phyloP scores from a whole-genome alignment of 2,113 vertebrate genomes.

The Aptenodytes forsteri region DNA sequence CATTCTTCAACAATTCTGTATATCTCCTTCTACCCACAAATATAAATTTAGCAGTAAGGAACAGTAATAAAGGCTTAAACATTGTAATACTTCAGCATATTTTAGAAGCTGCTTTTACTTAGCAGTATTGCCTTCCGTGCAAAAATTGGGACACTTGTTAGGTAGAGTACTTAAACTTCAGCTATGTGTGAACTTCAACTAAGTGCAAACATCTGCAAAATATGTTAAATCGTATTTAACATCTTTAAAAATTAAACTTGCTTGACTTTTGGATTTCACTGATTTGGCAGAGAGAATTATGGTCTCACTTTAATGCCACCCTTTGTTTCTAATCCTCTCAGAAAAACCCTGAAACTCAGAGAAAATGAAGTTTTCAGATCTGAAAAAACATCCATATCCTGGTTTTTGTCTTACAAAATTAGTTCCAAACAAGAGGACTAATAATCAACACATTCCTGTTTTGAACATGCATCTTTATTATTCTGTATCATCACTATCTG shows the following conservation, averaged over 20 bases:
- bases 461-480: not conserved
- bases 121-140: not conserved
- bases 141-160: not conserved
- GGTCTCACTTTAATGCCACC: not conserved
- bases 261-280: not conserved
- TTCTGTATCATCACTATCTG: rapidly evolving
- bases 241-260: not conserved
- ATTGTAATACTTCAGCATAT: not conserved
- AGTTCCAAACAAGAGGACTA: not conserved
- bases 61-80: not conserved
- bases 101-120: not conserved
- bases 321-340: not conserved
- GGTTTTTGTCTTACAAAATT: not conserved
- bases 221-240: not conserved
- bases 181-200: not conserved
- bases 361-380: not conserved
- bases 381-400: not conserved
- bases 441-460: not conserved
- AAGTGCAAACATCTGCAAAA: not conserved
- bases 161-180: not conserved
- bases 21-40: not conserved
- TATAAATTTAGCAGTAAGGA: not conserved
- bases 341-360: not conserved
- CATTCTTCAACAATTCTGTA: not conserved
- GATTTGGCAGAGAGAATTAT: not conserved